Base-by-base conservation (phyloP, 2,888 invertebrate genomes). In the Anthophora plumipes region DNA sequence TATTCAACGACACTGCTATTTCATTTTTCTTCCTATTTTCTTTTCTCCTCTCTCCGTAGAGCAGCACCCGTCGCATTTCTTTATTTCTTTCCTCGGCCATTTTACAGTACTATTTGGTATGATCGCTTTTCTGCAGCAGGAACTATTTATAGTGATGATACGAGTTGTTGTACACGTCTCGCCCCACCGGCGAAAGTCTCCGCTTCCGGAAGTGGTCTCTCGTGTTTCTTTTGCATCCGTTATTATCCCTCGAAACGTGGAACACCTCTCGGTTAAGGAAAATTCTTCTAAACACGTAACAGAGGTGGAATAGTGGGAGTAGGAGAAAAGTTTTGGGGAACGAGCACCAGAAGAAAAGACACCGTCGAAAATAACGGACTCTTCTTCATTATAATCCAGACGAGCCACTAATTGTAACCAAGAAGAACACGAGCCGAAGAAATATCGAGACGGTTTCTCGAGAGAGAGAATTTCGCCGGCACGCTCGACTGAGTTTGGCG, bases 41-140 rank as follows among this genome's bases (percentile, higher is more conserved):
- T 12, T 43, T 43, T 43, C 12, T 9, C 37, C 55, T 64, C 50
- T 54, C 37, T 72, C 48, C 64, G 46, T 25, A 17, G 55, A 63
- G 31, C 64, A 70, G 63, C 52, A 54, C 17, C 70, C 66, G 22
- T 72, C 50, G 43, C 48, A 52, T 31, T 31, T n/a, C n/a, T n/a
- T n/a, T n/a, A n/a, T n/a, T n/a, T n/a, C n/a, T 61, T 46, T 60
- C 59, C 54, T 63, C 71, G 70, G 67, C 59, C 77, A 78, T 85
- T 46, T 80, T 84, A 88, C 88, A 87, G 87, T 90, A 90, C 88
- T 91, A 91, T 91, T 91, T 91, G 91, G 91, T 91, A 91, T 91
- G 87, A 91, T 91, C 89, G 91, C 91, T 90, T 90, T 90, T n/a
- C n/a, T 88, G 89, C 88, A 91, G 89, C 91, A 91, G 91, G 91